Evolutionary conservation across 2,113 vertebrate genomes (phyloP), one percentile per base, ranked within the genome.

Genomic region (Peromyscus leucopus): DNA sequence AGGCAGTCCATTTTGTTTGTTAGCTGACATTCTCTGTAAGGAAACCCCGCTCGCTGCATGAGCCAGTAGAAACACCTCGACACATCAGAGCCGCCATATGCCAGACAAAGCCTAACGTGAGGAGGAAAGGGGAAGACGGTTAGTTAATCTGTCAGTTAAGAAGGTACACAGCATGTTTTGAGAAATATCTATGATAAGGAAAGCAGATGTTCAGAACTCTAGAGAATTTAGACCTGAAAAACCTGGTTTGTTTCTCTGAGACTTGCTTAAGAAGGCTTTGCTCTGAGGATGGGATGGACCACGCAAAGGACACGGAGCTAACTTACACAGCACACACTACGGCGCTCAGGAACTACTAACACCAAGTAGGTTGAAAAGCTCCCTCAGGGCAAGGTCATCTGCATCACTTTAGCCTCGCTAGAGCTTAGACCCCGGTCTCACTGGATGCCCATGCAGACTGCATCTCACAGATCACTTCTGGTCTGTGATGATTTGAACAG

Each of bases 11-110:
- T 98, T 92, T 99, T 99, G 95, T 98, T 99, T 80, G 99, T 98
- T 94, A 99, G 97, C 96, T 99, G 99, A 97, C 99, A 99, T 80
- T 99, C 99, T 98, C 99, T 99, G 6, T 99, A 99, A 42, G 99
- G 99, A 97, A 99, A 99, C 2, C 99, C 99, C 0, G 99, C 99
- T 96, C 99, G 98, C 97, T 99, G 99, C 99, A 99, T 99, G 91
- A 99, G 99, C 99, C 99, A 99, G 86, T 99, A 99, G 98, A 99
- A 99, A 94, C 99, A 99, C 2, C 99, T 98, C 0, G 99, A 99
- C 93, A 99, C 99, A 28, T 99, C 99, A 86, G 99, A 99, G 21
- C 99, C 99, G 5, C 99, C 99, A 10, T 99, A 99, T 0, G 99
- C 99, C 97, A 99, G 98, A 98, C 99, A 99, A 93, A 99, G 97